phyloP scores from a whole-genome alignment of 2,888 invertebrate species.

The Phlogophora meticulosa region DNA sequence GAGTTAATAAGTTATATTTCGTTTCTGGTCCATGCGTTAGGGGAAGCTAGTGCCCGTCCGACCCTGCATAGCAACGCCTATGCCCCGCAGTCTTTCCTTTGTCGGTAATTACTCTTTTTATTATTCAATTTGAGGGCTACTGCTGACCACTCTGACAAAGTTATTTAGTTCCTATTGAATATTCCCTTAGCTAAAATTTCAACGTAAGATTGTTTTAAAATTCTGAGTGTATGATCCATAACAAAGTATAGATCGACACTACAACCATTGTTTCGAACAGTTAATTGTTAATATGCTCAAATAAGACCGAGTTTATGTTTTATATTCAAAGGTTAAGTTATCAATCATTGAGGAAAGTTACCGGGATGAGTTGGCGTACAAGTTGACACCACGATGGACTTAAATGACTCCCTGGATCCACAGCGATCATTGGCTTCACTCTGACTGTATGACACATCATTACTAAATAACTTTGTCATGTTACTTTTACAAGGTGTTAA shows the following conservation, averaged over 20 bases:
- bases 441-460: neutral
- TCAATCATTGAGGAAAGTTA: neutral
- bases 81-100: constrained; percentile 37
- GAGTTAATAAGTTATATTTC: constrained; percentile 8
- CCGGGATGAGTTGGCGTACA: neutral
- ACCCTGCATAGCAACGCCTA: constrained; percentile 61
- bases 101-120: constrained; percentile 18
- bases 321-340: neutral
- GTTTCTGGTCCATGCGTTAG: constrained; percentile 38
- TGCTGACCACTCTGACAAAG: constrained; percentile 5
- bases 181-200: neutral
- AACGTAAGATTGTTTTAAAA: constrained; percentile 16
- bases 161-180: constrained; percentile 1
- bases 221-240: neutral
- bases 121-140: constrained; percentile 22
- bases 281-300: constrained; percentile 22
- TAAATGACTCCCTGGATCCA: neutral
- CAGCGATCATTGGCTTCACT: neutral
- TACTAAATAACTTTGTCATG: neutral
- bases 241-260: constrained; percentile 10
- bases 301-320: constrained; percentile 15
- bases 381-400: neutral
- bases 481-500: constrained; percentile 41
- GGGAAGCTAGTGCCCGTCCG: constrained; percentile 47
- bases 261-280: constrained; percentile 33